Evolutionary conservation across 1,140 invertebrate genomes (phyloP), one percentile per base, ranked within the genome.

Genomic region (Drosophila burlai): DNA sequence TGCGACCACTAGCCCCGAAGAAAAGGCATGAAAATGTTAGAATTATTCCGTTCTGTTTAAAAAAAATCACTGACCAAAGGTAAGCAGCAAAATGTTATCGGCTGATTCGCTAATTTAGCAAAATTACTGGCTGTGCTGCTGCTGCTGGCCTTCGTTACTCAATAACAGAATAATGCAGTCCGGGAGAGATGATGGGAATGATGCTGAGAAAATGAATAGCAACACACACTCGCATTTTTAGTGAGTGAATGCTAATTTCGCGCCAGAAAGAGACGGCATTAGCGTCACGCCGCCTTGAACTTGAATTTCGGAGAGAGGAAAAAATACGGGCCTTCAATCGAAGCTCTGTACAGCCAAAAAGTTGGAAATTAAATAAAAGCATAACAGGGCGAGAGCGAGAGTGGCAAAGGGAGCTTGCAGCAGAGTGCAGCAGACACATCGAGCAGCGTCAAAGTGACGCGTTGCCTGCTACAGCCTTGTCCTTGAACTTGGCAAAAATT

Each of bases 401-500:
- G 26, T 18, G 38, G 46, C 34, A 47, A 43, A 38, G 36, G 29
- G 40, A 81, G 74, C 80, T 81, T 83, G 71, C 75, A 72, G 47
- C 68, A 73, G 61, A 81, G 36, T 57, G 80, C 79, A 75, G 58
- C 45, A 40, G 34, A 47, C 29, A 63, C 31, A 79, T 58, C 79
- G 54, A 42, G 54, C 59, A 49, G 79, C 83, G 83, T 86, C 83
- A 76, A 86, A 71, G 49, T 52, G 62, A 63, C 76, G 68, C 55
- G 43, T 45, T 38, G 18, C 34, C 13, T 38, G 52, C 34, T 68
- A 79, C 83, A 86, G 63, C 59, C 75, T 77, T 86, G 83, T 86
- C 83, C 83, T 86, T 86, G 83, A 86, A 86, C 83, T 86, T 86
- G 80, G 67, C 66, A 83, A 83, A 86, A 59, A 60, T 62, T 58